These are phyloP conservation scores for Danio kyathit DNA, from an alignment of 2,797 vertebrate genomes.

Conservation along the genomic window DNA sequence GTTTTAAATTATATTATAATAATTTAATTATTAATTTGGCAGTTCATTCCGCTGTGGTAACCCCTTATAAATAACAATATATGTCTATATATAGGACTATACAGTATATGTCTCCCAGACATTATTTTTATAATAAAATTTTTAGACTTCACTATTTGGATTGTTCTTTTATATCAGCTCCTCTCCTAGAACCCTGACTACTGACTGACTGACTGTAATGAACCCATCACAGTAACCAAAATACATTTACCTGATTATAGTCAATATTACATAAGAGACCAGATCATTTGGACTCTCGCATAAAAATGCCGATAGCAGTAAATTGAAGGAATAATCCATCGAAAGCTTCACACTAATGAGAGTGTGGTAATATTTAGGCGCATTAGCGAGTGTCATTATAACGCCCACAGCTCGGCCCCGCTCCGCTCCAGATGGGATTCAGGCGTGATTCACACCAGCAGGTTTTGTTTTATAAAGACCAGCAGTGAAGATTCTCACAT, in stretches of 20 bases:
- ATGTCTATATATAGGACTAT: too few relatives aligned
- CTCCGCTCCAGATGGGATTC: slow-evolving; percentile 64
- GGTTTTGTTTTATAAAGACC: slow-evolving; percentile 61
- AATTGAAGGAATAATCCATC: slow-evolving; percentile 22
- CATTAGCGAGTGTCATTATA: slow-evolving; percentile 60
- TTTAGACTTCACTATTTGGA: not conserved
- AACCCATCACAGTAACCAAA: too few relatives aligned
- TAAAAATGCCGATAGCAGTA: not conserved
- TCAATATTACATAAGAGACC: not conserved
- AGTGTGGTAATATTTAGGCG: slow-evolving; percentile 47
- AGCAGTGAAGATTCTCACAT: slow-evolving; percentile 44
- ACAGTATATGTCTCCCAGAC: too few relatives aligned
- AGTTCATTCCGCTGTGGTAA: too few relatives aligned
- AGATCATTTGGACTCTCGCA: not conserved
- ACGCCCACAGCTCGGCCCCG: slow-evolving; percentile 61
- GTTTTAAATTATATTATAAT: too few relatives aligned
- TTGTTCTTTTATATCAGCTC: not conserved
- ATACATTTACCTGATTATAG: slow-evolving; percentile 17
- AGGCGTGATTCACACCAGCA: slow-evolving; percentile 67
- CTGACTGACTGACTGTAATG: too few relatives aligned
- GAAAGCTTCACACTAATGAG: slow-evolving; percentile 11
- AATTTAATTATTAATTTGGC: too few relatives aligned
- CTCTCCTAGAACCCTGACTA: too few relatives aligned
- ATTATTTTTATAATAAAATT: too few relatives aligned
- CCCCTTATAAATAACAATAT: too few relatives aligned